Evolutionary conservation across 2,113 vertebrate genomes (phyloP), one percentile per base, ranked within the genome.

Genomic region (Athene cunicularia): DNA sequence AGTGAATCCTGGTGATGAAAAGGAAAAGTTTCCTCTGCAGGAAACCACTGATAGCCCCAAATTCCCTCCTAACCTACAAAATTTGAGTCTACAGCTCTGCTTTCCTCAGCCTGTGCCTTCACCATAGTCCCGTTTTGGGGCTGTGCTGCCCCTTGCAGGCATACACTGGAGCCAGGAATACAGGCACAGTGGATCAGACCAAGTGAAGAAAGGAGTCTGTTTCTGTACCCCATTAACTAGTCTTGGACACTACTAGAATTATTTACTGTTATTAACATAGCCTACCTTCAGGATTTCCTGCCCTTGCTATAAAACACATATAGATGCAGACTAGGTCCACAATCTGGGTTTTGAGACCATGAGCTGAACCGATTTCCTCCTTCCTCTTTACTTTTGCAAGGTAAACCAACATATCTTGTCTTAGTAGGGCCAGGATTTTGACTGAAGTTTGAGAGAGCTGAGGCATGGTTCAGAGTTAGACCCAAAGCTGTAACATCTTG

Each of bases 1-100:
- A 73, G 98, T 98, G 93, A 98, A 98, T 77, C 98, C 98, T 99
- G 67, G 11, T 37, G 47, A 64, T 39, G 32, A 71, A 93, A 87
- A 95, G 56, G 6, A 91, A 68, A 80, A 19, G 23, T 58, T 88
- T 59, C 12, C 79, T 84, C 30, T 56, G 13, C 49, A 83, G 71
- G 4, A 82, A 83, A 80, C 12, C 22, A 70, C 32, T 45, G 49
- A 45, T 80, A 94, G 26, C 14, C 33, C 52, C 27, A 64, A 71
- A 5, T 76, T 2, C 4, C 23, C 7, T 80, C 27, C 17, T 62
- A 77, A 86, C 26, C 21, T 53, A 37, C 14, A 35, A 35, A 30
- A n/a, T 45, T 30, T 53, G 27, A 53, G 33, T 52, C 47, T 64
- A 43, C 14, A 88, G 33, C 50, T 85, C 41, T 41, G n/a, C 24